Conservation (phyloP, 2,797 vertebrate species). For the Scarus forsteni region DNA sequence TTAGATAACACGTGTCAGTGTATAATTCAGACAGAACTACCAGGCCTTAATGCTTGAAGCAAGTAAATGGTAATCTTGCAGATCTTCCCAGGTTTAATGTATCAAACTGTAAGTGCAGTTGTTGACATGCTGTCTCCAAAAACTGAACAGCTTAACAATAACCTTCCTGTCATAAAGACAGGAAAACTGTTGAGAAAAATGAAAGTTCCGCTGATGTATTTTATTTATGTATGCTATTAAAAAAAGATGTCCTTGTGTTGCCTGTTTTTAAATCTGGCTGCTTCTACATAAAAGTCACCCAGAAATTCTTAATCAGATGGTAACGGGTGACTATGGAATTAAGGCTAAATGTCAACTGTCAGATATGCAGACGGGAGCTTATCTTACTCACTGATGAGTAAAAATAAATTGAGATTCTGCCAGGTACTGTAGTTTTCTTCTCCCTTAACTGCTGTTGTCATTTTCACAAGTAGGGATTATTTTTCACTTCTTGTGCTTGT, state of each 20-base stretch:
- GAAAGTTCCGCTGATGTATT: constrained; percentile 15
- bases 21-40: neutral
- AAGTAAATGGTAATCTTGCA: neutral
- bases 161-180: neutral
- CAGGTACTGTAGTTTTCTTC: constrained; percentile 44
- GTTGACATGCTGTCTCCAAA: constrained; percentile 1
- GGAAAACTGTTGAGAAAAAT: constrained; percentile 8
- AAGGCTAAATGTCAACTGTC: constrained; percentile 76
- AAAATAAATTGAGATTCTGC: constrained; percentile 58
- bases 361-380: constrained; percentile 60
- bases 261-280: constrained; percentile 39
- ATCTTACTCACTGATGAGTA: constrained; percentile 60
- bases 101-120: neutral
- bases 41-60: neutral
- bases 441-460: constrained; percentile 59
- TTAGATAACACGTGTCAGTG: neutral
- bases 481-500: constrained; percentile 31
- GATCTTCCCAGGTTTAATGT: constrained; percentile 1
- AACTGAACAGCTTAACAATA: neutral
- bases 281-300: constrained; percentile 36
- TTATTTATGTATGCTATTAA: constrained; percentile 1
- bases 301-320: constrained; percentile 57
- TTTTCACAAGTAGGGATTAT: constrained; percentile 48
- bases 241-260: constrained; percentile 15
- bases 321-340: constrained; percentile 60